These are phyloP conservation scores for Etheostoma nigrum DNA, from an alignment of 2,797 vertebrate species.

Conservation along the genomic window DNA sequence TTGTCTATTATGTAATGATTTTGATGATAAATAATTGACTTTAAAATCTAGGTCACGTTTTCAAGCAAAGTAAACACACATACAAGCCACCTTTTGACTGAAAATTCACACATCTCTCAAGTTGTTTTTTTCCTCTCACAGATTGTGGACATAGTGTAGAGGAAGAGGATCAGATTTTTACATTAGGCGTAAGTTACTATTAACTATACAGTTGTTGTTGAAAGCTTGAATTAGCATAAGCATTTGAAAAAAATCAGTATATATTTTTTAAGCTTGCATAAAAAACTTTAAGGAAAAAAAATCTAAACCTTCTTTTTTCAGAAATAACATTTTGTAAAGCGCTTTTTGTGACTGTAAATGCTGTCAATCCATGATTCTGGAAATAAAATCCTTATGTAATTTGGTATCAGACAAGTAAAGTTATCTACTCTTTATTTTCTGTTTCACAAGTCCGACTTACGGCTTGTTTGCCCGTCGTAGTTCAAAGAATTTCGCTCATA, in stretches of 20 bases:
- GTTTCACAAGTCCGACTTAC: not conserved
- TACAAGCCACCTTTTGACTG: not conserved
- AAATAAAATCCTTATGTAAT: constrained; percentile 5
- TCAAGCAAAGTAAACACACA: not conserved
- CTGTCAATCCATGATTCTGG: not conserved
- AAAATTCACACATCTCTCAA: not conserved
- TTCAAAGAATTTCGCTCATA: not conserved
- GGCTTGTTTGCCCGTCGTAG: not conserved
- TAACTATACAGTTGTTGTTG: not conserved
- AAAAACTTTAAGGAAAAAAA: not conserved
- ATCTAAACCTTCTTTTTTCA: not conserved
- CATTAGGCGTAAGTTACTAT: too few relatives aligned
- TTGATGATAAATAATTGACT: constrained; percentile 11
- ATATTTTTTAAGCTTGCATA: not conserved
- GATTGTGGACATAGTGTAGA: not conserved
- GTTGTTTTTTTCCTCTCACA: not conserved
- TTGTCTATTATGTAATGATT: not conserved
- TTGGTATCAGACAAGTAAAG: constrained; percentile 19
- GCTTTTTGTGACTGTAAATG: not conserved
- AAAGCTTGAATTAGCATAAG: constrained; percentile 3
- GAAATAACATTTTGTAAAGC: not conserved
- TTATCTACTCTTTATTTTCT: not conserved
- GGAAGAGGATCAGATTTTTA: not conserved
- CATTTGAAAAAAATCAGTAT: constrained; percentile 2
- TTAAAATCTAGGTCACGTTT: not conserved